A percentile compares a stretch with the other conserved stretches of the same genome.
phyloP scores from a whole-genome alignment of 1,140 invertebrate genomes.

The Zophobas atratus region DNA sequence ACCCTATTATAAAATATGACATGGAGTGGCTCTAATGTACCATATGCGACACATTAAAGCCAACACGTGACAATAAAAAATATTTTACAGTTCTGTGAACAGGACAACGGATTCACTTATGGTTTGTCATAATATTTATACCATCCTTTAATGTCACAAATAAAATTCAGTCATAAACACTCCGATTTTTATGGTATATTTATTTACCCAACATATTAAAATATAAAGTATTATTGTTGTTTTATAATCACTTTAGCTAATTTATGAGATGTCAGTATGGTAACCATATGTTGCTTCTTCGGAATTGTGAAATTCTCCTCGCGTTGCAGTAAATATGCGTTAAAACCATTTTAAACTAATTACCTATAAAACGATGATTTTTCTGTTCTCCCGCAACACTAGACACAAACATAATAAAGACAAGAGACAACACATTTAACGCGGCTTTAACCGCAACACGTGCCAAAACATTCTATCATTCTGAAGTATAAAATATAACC shows the following conservation, averaged over 20 bases:
- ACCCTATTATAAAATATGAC: slow-evolving; percentile 48
- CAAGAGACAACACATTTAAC: slow-evolving; percentile 11
- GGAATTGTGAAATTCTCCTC: slow-evolving; percentile 36
- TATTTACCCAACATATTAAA: slow-evolving; percentile 47
- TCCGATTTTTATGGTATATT: slow-evolving; percentile 46
- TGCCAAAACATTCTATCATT: slow-evolving; percentile 32
- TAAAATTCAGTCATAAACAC: slow-evolving; percentile 45
- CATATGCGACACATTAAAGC: slow-evolving; percentile 53
- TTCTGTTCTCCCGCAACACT: background rate
- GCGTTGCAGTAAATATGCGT: slow-evolving; percentile 31
- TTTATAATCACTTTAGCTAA: slow-evolving; percentile 39
- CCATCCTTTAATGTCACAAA: slow-evolving; percentile 46
- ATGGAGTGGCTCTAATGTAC: slow-evolving; percentile 47
- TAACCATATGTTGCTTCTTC: slow-evolving; percentile 40
- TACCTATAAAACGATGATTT: slow-evolving; percentile 31
- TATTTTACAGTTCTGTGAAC: slow-evolving; percentile 55
- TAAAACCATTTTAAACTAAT: slow-evolving; percentile 32
- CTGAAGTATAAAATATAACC: slow-evolving; percentile 10
- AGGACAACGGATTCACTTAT: slow-evolving; percentile 53
- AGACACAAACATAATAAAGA: slow-evolving; percentile 29
- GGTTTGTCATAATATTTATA: slow-evolving; percentile 49
- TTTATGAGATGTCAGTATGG: slow-evolving; percentile 44
- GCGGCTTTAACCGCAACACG: slow-evolving; percentile 32
- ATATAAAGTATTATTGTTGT: slow-evolving; percentile 49
- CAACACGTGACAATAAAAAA: slow-evolving; percentile 55